phyloP scores from a whole-genome alignment of 2,888 invertebrate species.

The Eulithis prunata region DNA sequence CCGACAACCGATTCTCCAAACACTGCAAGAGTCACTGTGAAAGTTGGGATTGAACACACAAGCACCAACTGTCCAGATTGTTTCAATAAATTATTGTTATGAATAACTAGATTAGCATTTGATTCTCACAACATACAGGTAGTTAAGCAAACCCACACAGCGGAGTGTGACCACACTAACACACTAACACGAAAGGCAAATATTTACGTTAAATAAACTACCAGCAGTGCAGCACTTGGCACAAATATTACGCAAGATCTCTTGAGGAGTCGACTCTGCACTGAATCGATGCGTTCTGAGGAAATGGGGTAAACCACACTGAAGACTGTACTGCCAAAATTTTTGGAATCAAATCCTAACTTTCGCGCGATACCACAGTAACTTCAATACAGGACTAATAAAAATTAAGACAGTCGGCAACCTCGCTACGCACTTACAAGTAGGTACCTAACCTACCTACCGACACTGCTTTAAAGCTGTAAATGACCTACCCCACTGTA shows the following conservation, averaged over 20 bases:
- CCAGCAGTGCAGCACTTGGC: background rate
- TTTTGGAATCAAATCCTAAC: background rate
- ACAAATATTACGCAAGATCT: slow-evolving; percentile 13
- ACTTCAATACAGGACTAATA: no score
- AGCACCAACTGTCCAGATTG: background rate
- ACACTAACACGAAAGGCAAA: slow-evolving; percentile 18
- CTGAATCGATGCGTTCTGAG: background rate
- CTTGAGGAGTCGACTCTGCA: slow-evolving; percentile 5
- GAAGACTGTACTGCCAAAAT: background rate
- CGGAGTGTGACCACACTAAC: slow-evolving; percentile 5
- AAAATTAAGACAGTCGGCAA: no score
- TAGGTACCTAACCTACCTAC: no score
- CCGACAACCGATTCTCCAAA: background rate
- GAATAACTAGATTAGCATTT: background rate
- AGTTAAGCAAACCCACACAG: slow-evolving; percentile 13
- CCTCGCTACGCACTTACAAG: no score
- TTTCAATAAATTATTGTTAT: background rate
- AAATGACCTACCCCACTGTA: no score
- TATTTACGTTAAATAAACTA: slow-evolving; percentile 10
- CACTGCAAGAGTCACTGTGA: no score
- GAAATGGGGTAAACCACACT: background rate
- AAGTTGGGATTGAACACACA: no score
- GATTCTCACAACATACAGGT: slow-evolving; percentile 12
- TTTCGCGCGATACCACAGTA: no score
- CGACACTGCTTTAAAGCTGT: no score